Evolutionary conservation across 2,113 vertebrate species (phyloP).

Genomic region (Takifugu bimaculatus): DNA sequence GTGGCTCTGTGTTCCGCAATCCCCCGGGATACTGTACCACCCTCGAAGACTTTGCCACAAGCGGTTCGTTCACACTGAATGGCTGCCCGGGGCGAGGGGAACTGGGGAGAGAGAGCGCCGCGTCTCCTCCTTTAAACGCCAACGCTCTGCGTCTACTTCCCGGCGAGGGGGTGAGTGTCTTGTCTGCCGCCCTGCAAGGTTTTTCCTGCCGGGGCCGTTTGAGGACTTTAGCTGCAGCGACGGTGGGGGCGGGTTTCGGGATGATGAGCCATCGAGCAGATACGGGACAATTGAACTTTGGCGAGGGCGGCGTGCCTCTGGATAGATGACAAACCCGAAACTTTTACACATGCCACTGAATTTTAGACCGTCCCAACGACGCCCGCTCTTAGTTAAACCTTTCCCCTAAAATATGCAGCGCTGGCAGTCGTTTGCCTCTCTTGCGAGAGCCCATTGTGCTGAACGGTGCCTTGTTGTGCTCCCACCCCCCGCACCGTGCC

Average conservation of each 20-base stretch:
- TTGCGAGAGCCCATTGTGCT: slow-evolving; percentile 40
- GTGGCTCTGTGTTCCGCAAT: slow-evolving; percentile 72
- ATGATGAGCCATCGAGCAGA: slow-evolving; percentile 21
- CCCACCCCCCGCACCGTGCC: slow-evolving; percentile 57
- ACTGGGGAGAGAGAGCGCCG: slow-evolving; percentile 55
- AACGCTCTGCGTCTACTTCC: slow-evolving; percentile 52
- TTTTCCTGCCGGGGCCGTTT: slow-evolving; percentile 41
- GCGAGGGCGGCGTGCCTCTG: neutral
- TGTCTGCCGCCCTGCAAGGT: slow-evolving; percentile 13
- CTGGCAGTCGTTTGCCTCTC: slow-evolving; percentile 12
- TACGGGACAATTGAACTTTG: slow-evolving; percentile 51
- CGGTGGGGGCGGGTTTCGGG: neutral
- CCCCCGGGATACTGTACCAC: slow-evolving; percentile 65
- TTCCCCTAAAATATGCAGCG: slow-evolving; percentile 33
- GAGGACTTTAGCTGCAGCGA: slow-evolving; percentile 32
- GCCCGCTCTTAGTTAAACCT: too few species aligned
- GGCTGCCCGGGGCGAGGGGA: slow-evolving; percentile 76
- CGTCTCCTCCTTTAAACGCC: slow-evolving; percentile 54
- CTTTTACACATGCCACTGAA: too few species aligned
- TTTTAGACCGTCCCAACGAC: too few species aligned
- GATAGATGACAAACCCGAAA: slow-evolving; percentile 30
- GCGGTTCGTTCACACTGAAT: slow-evolving; percentile 81
- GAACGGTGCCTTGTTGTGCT: slow-evolving; percentile 64
- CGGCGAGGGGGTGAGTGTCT: slow-evolving; percentile 69
- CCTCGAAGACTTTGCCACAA: slow-evolving; percentile 77